Base-by-base conservation (phyloP, 2,113 vertebrate species). In the Megaptera novaeangliae region DNA sequence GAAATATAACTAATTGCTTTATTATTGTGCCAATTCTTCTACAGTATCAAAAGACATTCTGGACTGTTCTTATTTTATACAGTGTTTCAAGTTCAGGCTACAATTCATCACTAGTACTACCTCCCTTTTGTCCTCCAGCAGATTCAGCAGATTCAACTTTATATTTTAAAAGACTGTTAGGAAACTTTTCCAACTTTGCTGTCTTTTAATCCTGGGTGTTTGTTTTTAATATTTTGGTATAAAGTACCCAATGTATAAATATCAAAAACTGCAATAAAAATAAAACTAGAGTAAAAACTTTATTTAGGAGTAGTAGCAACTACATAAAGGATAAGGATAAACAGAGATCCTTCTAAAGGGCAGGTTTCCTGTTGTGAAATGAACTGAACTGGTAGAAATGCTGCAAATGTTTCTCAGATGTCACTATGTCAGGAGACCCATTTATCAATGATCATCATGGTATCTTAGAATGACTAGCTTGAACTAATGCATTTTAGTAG, bases 271-370 rank as follows among this genome's bases (percentile, higher is more conserved):
- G 20, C 11, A 88, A 74, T 41, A 72, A 74, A 85, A 84, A 80
- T 78, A 89, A 93, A 95, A 5, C 55, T 41, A 96, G 72, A 92
- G 21, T 83, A 75, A 88, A 96, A 93, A 63, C 7, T 18, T 86
- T 71, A 80, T 55, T 63, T 96, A 78, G 23, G 63, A 72, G 44
- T 72, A 86, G 39, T 41, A 93, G 21, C 25, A 85, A 71, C 52
- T 80, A 85, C 4, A 34, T 57, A 59, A 68, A 78, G 7, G n/a
- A 39, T 44, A 91, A 72, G 12, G 80, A 64, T 78, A 91, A 85
- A 39, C 31, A 36, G 41, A 64, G 41, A 72, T 55, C 55, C 20
- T 91, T 57, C 80, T 46, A 72, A 72, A 81, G 8, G 25, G 6
- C 20, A 46, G 27, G 72, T 31, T 87, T 86, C 68, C 64, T 87